Conservation (phyloP, 2,113 vertebrate genomes). For the Clarias macrocephalus region DNA sequence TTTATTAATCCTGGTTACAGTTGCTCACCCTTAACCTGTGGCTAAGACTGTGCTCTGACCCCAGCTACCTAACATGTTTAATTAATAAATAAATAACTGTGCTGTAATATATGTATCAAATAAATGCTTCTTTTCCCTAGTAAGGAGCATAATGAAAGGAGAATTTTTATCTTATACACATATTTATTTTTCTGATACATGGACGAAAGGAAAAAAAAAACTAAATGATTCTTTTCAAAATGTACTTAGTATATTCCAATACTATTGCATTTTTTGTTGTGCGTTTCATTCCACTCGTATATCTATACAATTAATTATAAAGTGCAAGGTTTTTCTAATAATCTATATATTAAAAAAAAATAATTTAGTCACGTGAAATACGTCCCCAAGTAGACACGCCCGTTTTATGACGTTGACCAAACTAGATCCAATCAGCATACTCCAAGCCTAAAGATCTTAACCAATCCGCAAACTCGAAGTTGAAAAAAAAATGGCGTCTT, state of each 20-base stretch:
- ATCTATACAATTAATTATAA: neutral
- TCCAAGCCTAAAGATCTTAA: slow-evolving; percentile 44
- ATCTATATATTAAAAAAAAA: neutral
- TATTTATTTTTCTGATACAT: neutral
- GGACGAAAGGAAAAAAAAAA: neutral
- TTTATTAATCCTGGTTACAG: too few species aligned
- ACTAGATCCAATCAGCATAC: slow-evolving; percentile 57
- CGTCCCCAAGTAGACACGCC: slow-evolving; percentile 17
- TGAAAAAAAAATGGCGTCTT: slow-evolving; percentile 69
- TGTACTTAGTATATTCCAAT: neutral
- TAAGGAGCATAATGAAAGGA: neutral
- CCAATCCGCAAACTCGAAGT: slow-evolving; percentile 64
- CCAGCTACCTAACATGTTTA: too few species aligned
- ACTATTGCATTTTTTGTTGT: neutral
- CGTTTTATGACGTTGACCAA: slow-evolving; percentile 51
- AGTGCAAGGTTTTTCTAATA: neutral
- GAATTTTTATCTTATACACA: neutral
- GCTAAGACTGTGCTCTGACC: too few species aligned
- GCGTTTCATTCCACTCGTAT: neutral
- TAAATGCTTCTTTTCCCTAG: too few species aligned
- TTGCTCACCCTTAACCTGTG: too few species aligned
- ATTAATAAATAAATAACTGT: too few species aligned
- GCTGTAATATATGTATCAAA: too few species aligned
- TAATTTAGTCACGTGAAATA: neutral
- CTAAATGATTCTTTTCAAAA: neutral